Evolutionary conservation across 2,113 vertebrate species (phyloP), one percentile per base, ranked within the genome.

Genomic region (Setophaga coronata): DNA sequence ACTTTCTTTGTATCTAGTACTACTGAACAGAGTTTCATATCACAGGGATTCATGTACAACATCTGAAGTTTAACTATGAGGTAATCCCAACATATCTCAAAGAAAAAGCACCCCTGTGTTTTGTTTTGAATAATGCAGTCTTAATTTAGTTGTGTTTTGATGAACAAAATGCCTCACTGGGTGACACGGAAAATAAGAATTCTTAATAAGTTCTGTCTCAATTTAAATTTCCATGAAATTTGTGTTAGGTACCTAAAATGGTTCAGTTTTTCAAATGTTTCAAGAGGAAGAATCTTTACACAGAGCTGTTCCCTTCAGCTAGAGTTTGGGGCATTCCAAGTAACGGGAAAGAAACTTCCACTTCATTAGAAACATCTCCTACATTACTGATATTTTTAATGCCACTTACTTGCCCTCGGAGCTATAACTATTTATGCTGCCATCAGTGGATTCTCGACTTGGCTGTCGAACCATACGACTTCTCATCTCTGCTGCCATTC

Each of bases 401-500:
- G 65, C 13, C 78, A 99, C 99, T 99, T 94, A 99, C 99, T 99
- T 99, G 87, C 99, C 99, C 98, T 99, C 99, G 0, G 99, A 99
- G 98, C 98, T 99, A 33, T 98, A 99, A 97, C 99, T 99, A 97
- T 99, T 99, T 97, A 99, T 99, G 98, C 99, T 99, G 97, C 99
- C 99, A 0, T 99, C 99, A n/a, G 99, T 99, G 92, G 99, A 99
- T 97, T 99, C 99, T 25, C 99, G 98, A 97, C 99, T 99, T 26
- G 99, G 99, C 85, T 99, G 99, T 25, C 99, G 98, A 38, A 99
- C 99, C 99, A 99, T 99, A 80, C 98, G 97, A 95, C 98, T 99
- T 85, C 99, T 98, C 97, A 99, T 99, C 97, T 99, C 99, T 18
- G 99, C 99, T 16, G 99, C 99, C 99, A 99, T 99, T 36, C 99